phyloP scores from a whole-genome alignment of 2,113 vertebrate species.

The Rhinoderma darwinii region DNA sequence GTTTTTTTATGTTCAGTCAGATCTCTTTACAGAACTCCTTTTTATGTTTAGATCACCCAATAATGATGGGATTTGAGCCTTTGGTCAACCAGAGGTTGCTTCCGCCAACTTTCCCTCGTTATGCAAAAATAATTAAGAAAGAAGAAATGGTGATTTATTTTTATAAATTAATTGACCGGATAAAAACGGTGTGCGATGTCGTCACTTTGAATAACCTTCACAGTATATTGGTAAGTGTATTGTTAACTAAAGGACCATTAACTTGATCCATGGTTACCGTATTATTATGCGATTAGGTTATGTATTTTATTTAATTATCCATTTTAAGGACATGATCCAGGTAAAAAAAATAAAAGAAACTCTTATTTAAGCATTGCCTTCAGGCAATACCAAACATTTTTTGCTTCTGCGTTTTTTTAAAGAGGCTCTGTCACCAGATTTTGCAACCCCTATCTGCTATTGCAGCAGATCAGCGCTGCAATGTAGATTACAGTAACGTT shows the following conservation, averaged over 20 bases:
- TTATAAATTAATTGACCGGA: constrained; percentile 93
- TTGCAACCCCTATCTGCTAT: too few relatives aligned
- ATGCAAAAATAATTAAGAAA: constrained; percentile 98
- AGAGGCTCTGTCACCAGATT: too few relatives aligned
- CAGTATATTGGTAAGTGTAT: constrained; percentile 88
- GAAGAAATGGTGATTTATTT: constrained; percentile 99
- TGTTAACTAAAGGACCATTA: neutral
- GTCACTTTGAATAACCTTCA: constrained; percentile 95
- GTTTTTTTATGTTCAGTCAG: neutral
- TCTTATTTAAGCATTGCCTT: too few relatives aligned
- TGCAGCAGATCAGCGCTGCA: too few relatives aligned
- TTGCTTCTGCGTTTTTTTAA: too few relatives aligned
- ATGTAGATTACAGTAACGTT: too few relatives aligned
- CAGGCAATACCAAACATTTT: too few relatives aligned
- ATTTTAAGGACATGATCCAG: too few relatives aligned
- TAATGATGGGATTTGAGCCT: constrained; percentile 99
- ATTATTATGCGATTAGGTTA: neutral
- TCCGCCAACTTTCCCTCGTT: constrained; percentile 96
- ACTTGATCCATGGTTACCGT: neutral
- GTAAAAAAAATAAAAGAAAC: too few relatives aligned
- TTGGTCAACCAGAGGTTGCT: constrained; percentile 97
- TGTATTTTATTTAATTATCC: neutral
- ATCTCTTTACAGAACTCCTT: neutral
- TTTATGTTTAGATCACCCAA: constrained; percentile 88
- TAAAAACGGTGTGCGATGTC: constrained; percentile 97